Percentiles rank a stretch among this genome's conserved stretches.
phyloP scores from a whole-genome alignment of 1,140 invertebrate species.

The Drosophila pseudoananassae region DNA sequence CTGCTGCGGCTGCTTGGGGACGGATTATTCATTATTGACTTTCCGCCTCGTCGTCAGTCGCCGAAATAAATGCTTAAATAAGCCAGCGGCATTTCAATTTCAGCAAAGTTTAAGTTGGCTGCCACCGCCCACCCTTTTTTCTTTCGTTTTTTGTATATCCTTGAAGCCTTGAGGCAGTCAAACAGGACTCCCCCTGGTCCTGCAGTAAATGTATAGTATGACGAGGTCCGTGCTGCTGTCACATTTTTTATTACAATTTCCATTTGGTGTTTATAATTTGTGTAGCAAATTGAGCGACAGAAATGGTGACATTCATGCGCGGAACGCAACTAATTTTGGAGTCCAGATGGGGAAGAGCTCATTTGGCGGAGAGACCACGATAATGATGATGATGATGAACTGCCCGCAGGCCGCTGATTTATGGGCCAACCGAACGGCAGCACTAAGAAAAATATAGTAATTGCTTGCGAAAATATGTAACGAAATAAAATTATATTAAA shows the following conservation, averaged over 20 bases:
- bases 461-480: neutral
- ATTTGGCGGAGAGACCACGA: slow-evolving; percentile 25
- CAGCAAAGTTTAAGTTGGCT: slow-evolving; percentile 52
- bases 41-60: slow-evolving; percentile 43
- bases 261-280: slow-evolving; percentile 79
- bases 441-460: slow-evolving; percentile 1
- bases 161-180: slow-evolving; percentile 12
- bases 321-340: slow-evolving; percentile 58
- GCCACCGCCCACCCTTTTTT: slow-evolving; percentile 16
- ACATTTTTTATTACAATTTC: slow-evolving; percentile 63
- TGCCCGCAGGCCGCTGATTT: slow-evolving; percentile 72
- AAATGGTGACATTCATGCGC: slow-evolving; percentile 71
- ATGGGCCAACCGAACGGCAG: slow-evolving; percentile 36
- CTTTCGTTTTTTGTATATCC: neutral
- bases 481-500: neutral
- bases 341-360: slow-evolving; percentile 52
- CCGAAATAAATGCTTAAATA: slow-evolving; percentile 74
- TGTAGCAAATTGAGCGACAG: slow-evolving; percentile 71
- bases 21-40: slow-evolving; percentile 76
- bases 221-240: slow-evolving; percentile 27
- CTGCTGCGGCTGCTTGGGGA: slow-evolving; percentile 23
- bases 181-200: slow-evolving; percentile 2
- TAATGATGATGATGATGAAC: slow-evolving; percentile 71
- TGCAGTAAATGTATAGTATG: neutral
- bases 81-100: slow-evolving; percentile 77